Conservation (phyloP, 2,797 vertebrate species). For the Anomalospiza imberbis region DNA sequence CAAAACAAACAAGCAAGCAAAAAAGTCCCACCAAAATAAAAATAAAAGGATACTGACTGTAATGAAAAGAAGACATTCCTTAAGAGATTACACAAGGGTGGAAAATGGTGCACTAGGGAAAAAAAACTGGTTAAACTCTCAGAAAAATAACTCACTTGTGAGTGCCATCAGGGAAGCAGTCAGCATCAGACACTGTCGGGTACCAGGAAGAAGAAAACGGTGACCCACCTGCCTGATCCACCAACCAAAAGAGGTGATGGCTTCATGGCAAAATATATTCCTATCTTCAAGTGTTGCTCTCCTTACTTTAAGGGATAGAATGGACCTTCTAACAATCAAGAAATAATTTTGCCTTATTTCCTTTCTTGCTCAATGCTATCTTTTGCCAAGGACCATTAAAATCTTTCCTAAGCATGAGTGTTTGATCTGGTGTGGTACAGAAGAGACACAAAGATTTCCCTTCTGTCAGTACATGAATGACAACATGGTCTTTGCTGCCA, state of each 20-base stretch:
- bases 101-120: neutral
- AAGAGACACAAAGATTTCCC: conserved; percentile 72
- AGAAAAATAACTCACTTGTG: neutral
- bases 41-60: neutral
- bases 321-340: conserved; percentile 74
- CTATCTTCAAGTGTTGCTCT: conserved; percentile 42
- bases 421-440: conserved; percentile 57
- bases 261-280: conserved; percentile 73
- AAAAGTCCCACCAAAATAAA: neutral
- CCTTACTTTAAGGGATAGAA: conserved; percentile 59
- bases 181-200: rapidly evolving
- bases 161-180: neutral
- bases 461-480: conserved; percentile 71
- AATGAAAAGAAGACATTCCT: neutral
- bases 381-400: conserved; percentile 82
- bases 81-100: neutral
- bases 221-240: neutral
- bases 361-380: conserved; percentile 72
- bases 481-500: conserved; percentile 68
- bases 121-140: neutral
- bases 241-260: conserved; percentile 68
- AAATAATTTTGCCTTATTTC: conserved; percentile 69
- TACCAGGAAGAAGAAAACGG: neutral
- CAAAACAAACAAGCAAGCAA: neutral
- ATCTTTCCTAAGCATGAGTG: conserved; percentile 66